Evolutionary conservation across 2,113 vertebrate species (phyloP), one percentile per base, ranked within the genome.

Genomic region (Artemisiospiza belli): DNA sequence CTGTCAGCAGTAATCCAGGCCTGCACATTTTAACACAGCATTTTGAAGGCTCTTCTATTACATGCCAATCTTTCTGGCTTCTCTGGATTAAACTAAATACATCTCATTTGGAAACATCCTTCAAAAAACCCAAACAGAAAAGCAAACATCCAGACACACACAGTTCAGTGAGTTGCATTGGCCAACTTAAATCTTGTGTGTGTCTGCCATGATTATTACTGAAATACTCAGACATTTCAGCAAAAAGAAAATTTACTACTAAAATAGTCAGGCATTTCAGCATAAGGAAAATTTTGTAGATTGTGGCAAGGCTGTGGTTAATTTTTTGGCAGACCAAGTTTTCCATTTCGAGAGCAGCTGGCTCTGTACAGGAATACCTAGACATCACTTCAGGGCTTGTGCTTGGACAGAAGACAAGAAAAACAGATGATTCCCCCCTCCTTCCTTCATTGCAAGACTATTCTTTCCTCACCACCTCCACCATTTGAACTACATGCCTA

Each of bases 381-480:
- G 72, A 94, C 44, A 81, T 94, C 63, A 89, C 27, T 83, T 58
- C 66, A 85, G 55, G 57, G 51, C 59, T 84, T 74, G 46, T 70
- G 47, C 73, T 78, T 88, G 83, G 55, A 75, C 0, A 41, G 63
- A 51, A 80, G 70, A 70, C 89, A 85, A 90, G 76, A 55, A 67
- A 68, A 1, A 6, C 7, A 83, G n/a, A 78, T 30, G 20, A 91
- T 75, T 52, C 69, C 67, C 67, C 66, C 25, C 61, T 35, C 30
- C 44, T 86, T 78, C 10, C 6, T 37, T 59, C 31, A 35, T 2
- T 66, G 39, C n/a, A 84, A 82, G 66, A 22, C 64, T 52, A 6
- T 51, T 86, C 39, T 69, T 90, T 92, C 68, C 91, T 90, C 66
- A 70, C 52, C 73, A 83, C 83, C 80, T 81, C 86, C 76, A 63